Conservation (phyloP, 2,113 vertebrate species). For the Parotia lawesii region DNA sequence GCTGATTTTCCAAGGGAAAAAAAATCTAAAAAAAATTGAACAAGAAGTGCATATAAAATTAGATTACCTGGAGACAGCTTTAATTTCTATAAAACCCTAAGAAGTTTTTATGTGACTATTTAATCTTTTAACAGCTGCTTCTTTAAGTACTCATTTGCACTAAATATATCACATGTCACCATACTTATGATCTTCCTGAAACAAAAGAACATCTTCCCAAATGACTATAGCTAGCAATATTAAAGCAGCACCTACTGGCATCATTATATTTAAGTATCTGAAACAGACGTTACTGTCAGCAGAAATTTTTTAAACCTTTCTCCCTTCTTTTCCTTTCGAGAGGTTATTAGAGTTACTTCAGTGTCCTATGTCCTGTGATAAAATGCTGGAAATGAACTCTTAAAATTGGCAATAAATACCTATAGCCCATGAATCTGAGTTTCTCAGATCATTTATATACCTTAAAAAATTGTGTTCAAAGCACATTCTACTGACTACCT, state of each 20-base stretch:
- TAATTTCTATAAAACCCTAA: not conserved
- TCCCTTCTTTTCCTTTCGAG: slow-evolving; percentile 23
- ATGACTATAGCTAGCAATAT: slow-evolving; percentile 1
- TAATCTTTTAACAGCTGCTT: slow-evolving; percentile 55
- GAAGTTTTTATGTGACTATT: slow-evolving; percentile 38
- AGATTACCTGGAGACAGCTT: slow-evolving; percentile 49
- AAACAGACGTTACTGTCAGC: slow-evolving; percentile 57
- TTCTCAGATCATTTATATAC: not conserved
- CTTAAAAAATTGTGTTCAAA: slow-evolving; percentile 26
- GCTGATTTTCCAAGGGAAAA: not conserved
- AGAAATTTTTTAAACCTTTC: slow-evolving; percentile 26
- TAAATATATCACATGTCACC: slow-evolving; percentile 50
- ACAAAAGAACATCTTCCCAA: slow-evolving; percentile 42
- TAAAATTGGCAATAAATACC: slow-evolving; percentile 28
- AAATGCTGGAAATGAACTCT: slow-evolving; percentile 14
- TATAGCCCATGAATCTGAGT: not conserved
- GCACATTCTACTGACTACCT: not conserved
- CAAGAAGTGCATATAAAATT: slow-evolving; percentile 26
- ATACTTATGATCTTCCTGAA: slow-evolving; percentile 56
- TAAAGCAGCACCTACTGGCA: slow-evolving; percentile 57
- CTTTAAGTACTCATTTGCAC: slow-evolving; percentile 59
- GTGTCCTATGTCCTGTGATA: slow-evolving; percentile 27
- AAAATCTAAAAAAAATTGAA: not conserved
- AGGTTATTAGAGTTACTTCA: slow-evolving; percentile 26
- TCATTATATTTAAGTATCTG: slow-evolving; percentile 61